A percentile compares a stretch with the other conserved stretches of the same genome.
Conservation (phyloP, 2,888 invertebrate genomes). For the Allolobophora icterica region DNA sequence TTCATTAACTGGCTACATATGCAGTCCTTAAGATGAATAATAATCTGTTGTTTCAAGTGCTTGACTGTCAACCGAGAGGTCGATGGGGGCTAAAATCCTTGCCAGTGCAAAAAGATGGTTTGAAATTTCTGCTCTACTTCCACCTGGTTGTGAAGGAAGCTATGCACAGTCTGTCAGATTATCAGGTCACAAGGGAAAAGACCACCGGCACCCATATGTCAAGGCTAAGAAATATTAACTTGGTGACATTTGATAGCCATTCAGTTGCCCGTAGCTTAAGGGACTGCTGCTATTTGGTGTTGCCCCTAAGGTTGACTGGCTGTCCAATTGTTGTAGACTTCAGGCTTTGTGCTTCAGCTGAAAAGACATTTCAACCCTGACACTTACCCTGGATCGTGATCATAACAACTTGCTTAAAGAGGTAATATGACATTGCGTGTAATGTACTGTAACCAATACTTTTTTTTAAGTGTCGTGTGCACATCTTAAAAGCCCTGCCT, state of each 20-base stretch:
- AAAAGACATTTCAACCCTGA: not conserved
- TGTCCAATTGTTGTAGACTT: not conserved
- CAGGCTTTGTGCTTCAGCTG: not conserved
- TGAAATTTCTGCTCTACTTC: not conserved
- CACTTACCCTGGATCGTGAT: too few relatives aligned
- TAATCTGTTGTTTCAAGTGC: not conserved
- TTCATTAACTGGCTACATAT: not conserved
- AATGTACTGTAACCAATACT: too few relatives aligned
- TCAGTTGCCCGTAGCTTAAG: not conserved
- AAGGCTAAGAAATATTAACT: not conserved
- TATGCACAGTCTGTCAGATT: not conserved
- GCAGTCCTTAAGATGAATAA: too few relatives aligned
- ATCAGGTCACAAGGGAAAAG: not conserved
- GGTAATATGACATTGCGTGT: not conserved
- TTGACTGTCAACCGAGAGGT: not conserved
- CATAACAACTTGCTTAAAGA: not conserved
- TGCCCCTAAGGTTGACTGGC: not conserved
- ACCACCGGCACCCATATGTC: not conserved
- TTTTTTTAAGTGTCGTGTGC: too few relatives aligned
- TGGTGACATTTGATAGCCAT: not conserved
- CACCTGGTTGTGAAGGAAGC: not conserved
- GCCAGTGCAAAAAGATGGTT: not conserved
- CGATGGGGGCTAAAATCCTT: not conserved
- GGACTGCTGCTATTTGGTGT: not conserved
- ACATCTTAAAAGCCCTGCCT: too few relatives aligned